Conservation (phyloP, 2,888 invertebrate species). For the Nymphalis urticae region DNA sequence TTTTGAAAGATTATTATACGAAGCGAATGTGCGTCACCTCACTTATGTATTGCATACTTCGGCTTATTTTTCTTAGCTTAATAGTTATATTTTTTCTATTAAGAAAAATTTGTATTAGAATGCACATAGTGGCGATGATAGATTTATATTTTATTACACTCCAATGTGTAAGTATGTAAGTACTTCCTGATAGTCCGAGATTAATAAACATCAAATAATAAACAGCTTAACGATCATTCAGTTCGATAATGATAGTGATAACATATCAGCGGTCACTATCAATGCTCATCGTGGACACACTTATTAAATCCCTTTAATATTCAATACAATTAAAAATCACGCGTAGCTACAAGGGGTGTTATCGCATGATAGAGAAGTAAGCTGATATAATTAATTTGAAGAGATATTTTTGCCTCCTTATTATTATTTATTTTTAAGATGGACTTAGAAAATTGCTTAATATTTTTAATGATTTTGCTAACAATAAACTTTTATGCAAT, state of each 20-base stretch:
- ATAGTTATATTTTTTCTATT: not conserved
- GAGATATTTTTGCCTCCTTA: not conserved
- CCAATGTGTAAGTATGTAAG: not conserved
- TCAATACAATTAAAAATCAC: conserved; percentile 19
- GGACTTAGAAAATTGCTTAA: not conserved
- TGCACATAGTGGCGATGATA: not conserved
- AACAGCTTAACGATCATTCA: conserved; percentile 9
- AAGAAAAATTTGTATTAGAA: not conserved
- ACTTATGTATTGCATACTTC: not conserved
- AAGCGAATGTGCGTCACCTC: not conserved
- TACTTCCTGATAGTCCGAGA: conserved; percentile 3
- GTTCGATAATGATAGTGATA: conserved; percentile 21
- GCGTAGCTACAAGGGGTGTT: conserved; percentile 6
- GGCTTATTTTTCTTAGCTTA: not conserved
- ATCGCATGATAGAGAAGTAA: conserved; percentile 7
- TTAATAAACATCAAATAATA: conserved; percentile 4
- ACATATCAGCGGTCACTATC: conserved; percentile 18
- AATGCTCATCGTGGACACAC: conserved; percentile 10
- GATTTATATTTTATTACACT: not conserved
- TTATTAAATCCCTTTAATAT: conserved; percentile 2
- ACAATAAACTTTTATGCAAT: not conserved
- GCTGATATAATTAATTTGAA: not conserved
- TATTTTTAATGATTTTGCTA: not conserved
- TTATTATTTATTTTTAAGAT: not conserved
- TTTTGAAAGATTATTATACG: not conserved